Conservation (phyloP, 2,113 vertebrate genomes). For the Nestor notabilis region DNA sequence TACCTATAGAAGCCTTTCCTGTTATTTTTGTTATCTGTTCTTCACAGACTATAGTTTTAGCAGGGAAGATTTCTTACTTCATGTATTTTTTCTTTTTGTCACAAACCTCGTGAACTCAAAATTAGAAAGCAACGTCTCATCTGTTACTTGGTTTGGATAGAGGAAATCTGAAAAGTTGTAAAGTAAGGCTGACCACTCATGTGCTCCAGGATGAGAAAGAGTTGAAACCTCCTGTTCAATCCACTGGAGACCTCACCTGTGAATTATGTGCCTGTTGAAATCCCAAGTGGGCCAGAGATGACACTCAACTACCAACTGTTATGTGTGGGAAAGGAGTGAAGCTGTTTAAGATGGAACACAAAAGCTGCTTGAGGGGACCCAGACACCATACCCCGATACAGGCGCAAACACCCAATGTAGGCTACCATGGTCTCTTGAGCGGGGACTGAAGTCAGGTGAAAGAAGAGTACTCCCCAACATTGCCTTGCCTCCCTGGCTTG, state of each 20-base stretch:
- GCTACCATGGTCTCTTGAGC: background rate
- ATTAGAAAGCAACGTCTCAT: background rate
- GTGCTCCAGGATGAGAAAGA: background rate
- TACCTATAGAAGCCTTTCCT: too few relatives aligned
- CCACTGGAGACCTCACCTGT: background rate
- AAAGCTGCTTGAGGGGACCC: background rate
- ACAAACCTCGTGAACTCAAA: background rate
- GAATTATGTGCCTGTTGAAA: background rate
- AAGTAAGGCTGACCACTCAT: background rate
- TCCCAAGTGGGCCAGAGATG: background rate
- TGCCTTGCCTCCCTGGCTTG: background rate
- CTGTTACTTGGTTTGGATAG: background rate
- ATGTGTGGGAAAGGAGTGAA: background rate
- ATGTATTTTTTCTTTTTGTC: background rate
- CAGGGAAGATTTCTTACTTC: background rate
- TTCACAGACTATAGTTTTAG: background rate
- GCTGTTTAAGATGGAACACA: background rate
- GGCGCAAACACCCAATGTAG: background rate
- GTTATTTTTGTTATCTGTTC: too few relatives aligned
- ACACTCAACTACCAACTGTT: background rate
- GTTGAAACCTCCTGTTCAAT: background rate
- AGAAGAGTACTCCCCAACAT: background rate
- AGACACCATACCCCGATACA: rapidly evolving
- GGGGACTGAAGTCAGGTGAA: too few relatives aligned
- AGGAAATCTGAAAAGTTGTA: background rate